These are phyloP conservation scores for Ariolimax columbianus DNA, from an alignment of 2,888 invertebrate genomes.

Conservation along the genomic window DNA sequence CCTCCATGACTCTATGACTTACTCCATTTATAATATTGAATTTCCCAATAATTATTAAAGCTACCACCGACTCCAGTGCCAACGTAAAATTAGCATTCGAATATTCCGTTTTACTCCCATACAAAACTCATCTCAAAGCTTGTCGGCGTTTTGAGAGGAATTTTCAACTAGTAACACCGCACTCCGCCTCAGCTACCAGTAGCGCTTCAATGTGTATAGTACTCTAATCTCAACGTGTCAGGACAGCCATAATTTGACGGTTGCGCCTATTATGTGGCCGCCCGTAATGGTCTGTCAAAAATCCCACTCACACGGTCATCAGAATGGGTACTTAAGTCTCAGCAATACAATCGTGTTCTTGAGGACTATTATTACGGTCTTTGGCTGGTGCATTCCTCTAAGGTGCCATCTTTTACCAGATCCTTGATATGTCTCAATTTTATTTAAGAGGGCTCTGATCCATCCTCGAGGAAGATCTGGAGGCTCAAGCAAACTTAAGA, in stretches of 20 bases:
- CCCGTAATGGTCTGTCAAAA: constrained; percentile 16
- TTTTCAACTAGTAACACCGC: background rate
- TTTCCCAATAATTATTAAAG: too few species aligned
- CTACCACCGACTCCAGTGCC: too few species aligned
- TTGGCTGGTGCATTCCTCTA: background rate
- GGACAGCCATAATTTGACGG: background rate
- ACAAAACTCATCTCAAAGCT: background rate
- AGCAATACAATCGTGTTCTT: background rate
- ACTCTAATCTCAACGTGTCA: background rate
- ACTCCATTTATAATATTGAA: too few species aligned
- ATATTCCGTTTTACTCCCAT: background rate
- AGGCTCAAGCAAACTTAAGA: background rate
- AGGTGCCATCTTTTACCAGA: background rate
- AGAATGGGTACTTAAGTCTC: background rate
- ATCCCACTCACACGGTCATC: background rate
- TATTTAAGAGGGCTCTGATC: constrained; percentile 2
- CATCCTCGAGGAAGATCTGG: background rate
- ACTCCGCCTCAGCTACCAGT: background rate
- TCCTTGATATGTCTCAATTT: constrained; percentile 6
- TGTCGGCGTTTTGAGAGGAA: background rate
- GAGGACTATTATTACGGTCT: constrained; percentile 12
- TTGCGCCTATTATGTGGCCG: background rate
- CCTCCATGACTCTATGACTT: too few species aligned
- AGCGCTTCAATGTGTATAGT: background rate
- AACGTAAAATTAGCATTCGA: background rate